Conservation (phyloP, 2,888 invertebrate genomes). For the Thymelicus lineola region DNA sequence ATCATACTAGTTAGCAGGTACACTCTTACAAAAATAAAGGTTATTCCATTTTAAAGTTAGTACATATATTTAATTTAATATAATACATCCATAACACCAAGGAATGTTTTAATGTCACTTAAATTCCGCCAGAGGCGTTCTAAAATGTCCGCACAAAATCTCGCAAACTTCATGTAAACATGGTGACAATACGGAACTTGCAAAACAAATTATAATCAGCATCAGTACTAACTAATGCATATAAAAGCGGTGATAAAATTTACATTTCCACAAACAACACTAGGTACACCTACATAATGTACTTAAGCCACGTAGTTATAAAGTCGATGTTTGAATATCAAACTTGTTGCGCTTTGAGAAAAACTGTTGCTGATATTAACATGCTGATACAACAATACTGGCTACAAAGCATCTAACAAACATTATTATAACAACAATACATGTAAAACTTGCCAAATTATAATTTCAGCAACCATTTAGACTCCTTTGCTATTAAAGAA, state of each 20-base stretch:
- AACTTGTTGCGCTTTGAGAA: slow-evolving; percentile 6
- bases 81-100: no score
- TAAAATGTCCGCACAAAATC: neutral
- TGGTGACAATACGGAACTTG: neutral
- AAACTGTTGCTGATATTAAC: neutral
- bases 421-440: neutral
- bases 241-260: neutral
- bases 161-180: neutral
- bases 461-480: neutral
- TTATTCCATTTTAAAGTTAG: no score
- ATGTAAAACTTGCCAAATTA: slow-evolving; percentile 1
- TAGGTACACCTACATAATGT: neutral
- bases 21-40: no score
- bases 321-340: neutral
- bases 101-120: neutral
- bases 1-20: no score
- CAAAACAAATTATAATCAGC: neutral
- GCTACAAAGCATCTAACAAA: neutral
- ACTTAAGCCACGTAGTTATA: neutral
- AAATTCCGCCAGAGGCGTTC: neutral
- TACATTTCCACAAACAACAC: neutral
- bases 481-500: neutral
- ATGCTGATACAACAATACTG: neutral
- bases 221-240: neutral
- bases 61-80: no score